These are phyloP conservation scores for Carassius auratus DNA, from an alignment of 2,113 vertebrate genomes.

Conservation along the genomic window DNA sequence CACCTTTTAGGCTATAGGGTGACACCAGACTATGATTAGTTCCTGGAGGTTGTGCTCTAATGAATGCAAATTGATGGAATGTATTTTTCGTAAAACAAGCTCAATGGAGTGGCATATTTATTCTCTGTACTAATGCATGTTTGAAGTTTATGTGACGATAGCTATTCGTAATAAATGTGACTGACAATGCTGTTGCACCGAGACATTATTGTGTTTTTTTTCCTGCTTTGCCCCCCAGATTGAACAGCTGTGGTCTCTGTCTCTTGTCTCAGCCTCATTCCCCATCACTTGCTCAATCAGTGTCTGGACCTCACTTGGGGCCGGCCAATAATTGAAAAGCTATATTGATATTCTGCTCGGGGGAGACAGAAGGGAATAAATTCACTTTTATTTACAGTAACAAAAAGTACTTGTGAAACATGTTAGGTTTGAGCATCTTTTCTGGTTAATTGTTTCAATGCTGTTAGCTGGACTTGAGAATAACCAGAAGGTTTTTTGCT, in stretches of 20 bases:
- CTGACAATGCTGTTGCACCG: conserved; percentile 9
- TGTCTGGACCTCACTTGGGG: conserved; percentile 43
- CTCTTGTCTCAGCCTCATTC: conserved; percentile 15
- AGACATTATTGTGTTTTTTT: conserved; percentile 20
- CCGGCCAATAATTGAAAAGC: conserved; percentile 57
- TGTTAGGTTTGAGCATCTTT: neutral
- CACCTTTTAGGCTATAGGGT: neutral
- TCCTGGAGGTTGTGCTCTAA: neutral
- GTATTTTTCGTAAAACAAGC: conserved; percentile 1
- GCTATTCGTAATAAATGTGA: conserved; percentile 17
- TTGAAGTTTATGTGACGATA: conserved; percentile 1
- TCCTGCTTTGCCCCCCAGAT: conserved; percentile 24
- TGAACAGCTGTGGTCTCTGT: conserved; percentile 40
- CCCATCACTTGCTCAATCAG: conserved; percentile 33
- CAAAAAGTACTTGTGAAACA: neutral
- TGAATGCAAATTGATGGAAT: conserved; percentile 29
- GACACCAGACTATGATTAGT: conserved; percentile 5
- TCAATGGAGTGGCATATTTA: neutral
- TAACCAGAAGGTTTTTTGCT: neutral
- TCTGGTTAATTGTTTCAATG: conserved; percentile 6
- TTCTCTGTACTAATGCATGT: neutral
- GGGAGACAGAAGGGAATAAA: conserved; percentile 43
- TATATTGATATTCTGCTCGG: conserved; percentile 58
- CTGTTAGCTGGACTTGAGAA: neutral
- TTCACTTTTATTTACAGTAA: conserved; percentile 45